Evolutionary conservation across 2,797 vertebrate species (phyloP).

Genomic region (Hirundo rustica): DNA sequence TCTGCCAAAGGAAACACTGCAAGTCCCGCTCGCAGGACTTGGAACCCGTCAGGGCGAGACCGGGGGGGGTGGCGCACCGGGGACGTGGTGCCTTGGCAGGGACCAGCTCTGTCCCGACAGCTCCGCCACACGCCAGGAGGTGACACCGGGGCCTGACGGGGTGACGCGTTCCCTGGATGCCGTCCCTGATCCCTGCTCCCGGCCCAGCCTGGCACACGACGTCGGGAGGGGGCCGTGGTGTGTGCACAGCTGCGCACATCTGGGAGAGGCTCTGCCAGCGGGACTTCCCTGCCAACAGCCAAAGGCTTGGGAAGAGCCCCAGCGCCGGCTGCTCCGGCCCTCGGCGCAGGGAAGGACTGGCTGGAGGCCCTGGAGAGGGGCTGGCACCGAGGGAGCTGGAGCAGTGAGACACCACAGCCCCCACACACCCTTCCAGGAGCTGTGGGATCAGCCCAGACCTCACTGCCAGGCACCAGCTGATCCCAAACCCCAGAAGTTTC

Average conservation of each 20-base stretch:
- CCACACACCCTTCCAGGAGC: neutral
- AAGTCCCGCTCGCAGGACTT: neutral
- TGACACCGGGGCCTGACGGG: neutral
- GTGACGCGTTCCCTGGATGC: rapidly evolving
- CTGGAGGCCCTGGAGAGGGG: neutral
- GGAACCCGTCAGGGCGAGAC: neutral
- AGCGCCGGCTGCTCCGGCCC: neutral
- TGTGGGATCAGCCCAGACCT: neutral
- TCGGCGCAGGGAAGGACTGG: neutral
- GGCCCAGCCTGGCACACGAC: neutral
- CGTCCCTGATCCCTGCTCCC: neutral
- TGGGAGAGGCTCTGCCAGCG: neutral
- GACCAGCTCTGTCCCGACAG: neutral
- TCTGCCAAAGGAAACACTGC: slow-evolving; percentile 53
- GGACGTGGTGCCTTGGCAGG: neutral
- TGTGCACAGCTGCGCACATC: neutral
- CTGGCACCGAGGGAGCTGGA: neutral
- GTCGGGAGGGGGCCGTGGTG: rapidly evolving
- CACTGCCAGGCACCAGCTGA: rapidly evolving
- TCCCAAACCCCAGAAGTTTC: rapidly evolving
- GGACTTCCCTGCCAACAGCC: neutral
- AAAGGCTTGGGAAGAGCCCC: neutral
- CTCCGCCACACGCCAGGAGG: neutral
- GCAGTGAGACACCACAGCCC: neutral
- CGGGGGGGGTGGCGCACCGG: neutral